A percentile compares a stretch with the other conserved stretches of the same genome.
Conservation (phyloP, 2,797 vertebrate species). For the Xiphorhynchus erythropygius region DNA sequence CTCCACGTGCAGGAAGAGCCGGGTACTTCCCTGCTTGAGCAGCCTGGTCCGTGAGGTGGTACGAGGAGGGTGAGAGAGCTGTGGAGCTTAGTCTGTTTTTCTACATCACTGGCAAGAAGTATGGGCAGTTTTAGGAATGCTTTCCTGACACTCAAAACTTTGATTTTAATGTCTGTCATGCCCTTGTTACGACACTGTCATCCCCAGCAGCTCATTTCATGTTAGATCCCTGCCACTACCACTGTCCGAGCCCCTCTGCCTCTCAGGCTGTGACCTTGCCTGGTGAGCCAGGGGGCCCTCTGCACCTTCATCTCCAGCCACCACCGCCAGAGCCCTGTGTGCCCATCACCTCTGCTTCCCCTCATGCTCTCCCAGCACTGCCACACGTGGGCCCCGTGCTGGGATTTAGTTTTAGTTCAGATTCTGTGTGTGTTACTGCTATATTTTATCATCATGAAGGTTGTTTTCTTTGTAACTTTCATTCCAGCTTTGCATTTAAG, state of each 20-base stretch:
- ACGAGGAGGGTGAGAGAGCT: fast-evolving
- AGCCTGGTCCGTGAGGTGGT: neutral
- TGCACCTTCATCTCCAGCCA: neutral
- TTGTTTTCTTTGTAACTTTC: neutral
- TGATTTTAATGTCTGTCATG: neutral
- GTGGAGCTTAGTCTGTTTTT: neutral
- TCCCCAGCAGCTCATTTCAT: fast-evolving
- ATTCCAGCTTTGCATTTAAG: neutral
- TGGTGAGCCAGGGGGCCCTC: fast-evolving
- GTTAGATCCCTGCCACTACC: neutral
- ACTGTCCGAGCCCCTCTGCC: neutral
- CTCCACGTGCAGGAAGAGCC: fast-evolving
- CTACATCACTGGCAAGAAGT: neutral
- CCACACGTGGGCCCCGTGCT: fast-evolving
- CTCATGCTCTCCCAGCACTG: neutral
- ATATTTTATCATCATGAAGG: neutral
- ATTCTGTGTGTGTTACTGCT: neutral
- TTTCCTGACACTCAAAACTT: neutral
- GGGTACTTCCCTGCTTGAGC: fast-evolving
- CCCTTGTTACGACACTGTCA: neutral
- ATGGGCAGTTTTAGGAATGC: neutral
- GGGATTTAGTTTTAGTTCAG: neutral
- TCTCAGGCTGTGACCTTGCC: neutral
- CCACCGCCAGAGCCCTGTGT: fast-evolving
- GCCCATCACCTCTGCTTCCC: neutral